A percentile compares a stretch with the other conserved stretches of the same genome.
Evolutionary conservation across 1,140 invertebrate species (phyloP).

Genomic region (Lordiphosa clarofinis): DNA sequence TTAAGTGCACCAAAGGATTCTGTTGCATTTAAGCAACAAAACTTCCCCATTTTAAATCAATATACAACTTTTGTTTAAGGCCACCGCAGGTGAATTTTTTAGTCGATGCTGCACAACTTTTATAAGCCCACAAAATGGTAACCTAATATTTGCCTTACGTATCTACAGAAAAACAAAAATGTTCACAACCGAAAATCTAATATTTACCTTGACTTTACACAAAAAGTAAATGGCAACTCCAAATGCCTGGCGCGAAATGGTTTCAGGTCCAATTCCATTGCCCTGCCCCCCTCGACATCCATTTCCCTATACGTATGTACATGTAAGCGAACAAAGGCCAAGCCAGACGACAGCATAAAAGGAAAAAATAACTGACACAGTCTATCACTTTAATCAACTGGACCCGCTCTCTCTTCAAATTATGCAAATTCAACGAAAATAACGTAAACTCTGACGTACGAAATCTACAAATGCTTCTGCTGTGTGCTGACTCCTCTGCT

Average conservation of each 20-base stretch:
- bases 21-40: too few species aligned
- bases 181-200: conserved; percentile 69
- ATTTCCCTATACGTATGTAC: conserved; percentile 8
- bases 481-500: conserved; percentile 23
- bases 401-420: conserved; percentile 40
- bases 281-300: conserved; percentile 16
- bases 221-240: conserved; percentile 65
- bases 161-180: conserved; percentile 57
- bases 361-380: conserved; percentile 23
- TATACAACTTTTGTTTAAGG: conserved; percentile 62
- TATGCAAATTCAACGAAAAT: conserved; percentile 76
- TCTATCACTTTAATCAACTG: conserved; percentile 77
- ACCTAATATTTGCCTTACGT: conserved; percentile 73
- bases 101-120: conserved; percentile 51
- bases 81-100: conserved; percentile 48
- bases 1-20: too few species aligned
- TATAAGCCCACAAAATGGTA: conserved; percentile 70
- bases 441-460: conserved; percentile 63
- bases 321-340: conserved; percentile 55
- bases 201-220: conserved; percentile 74
- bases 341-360: conserved; percentile 42
- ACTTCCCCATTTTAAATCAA: too few species aligned
- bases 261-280: conserved; percentile 16
- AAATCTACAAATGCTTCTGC: conserved; percentile 42
- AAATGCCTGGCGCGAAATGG: conserved; percentile 22